A percentile compares a stretch with the other conserved stretches of the same genome.
Conservation (phyloP, 2,888 invertebrate genomes). For the Sisyra nigra region DNA sequence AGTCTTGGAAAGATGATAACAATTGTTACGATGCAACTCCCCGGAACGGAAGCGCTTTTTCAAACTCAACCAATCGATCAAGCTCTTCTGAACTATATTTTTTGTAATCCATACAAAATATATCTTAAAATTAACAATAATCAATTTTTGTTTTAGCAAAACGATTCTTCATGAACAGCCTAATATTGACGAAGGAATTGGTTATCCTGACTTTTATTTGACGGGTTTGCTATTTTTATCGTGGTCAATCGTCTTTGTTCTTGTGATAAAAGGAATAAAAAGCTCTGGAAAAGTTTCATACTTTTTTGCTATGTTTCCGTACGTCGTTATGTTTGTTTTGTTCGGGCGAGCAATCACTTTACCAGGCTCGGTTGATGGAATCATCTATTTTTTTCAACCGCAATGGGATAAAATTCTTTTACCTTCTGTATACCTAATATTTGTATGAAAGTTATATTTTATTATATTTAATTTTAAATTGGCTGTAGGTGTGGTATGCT, state of each 20-base stretch:
- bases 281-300: constrained; percentile 49
- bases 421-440: constrained; percentile 29
- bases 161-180: constrained; percentile 32
- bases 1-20: too few relatives aligned
- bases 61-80: too few relatives aligned
- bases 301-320: constrained; percentile 53
- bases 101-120: too few relatives aligned
- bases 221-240: constrained; percentile 32
- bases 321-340: constrained; percentile 39
- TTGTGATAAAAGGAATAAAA: constrained; percentile 36
- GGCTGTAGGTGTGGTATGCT: constrained; percentile 53
- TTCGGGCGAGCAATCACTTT: constrained; percentile 41
- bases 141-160: constrained; percentile 22
- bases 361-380: constrained; percentile 41
- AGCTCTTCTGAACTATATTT: too few relatives aligned
- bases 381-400: constrained; percentile 46
- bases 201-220: constrained; percentile 35
- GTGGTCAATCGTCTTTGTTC: constrained; percentile 34
- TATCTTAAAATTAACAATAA: background rate
- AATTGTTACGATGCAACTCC: too few relatives aligned
- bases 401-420: constrained; percentile 45
- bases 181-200: constrained; percentile 34
- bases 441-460: too few relatives aligned
- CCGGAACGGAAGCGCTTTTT: too few relatives aligned
- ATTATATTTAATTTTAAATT: too few relatives aligned